Evolutionary conservation across 92 coral and sea anemone genomes (phyloP), one percentile per base, ranked within the genome.

Genomic region (Isaurus tuberculatus): DNA sequence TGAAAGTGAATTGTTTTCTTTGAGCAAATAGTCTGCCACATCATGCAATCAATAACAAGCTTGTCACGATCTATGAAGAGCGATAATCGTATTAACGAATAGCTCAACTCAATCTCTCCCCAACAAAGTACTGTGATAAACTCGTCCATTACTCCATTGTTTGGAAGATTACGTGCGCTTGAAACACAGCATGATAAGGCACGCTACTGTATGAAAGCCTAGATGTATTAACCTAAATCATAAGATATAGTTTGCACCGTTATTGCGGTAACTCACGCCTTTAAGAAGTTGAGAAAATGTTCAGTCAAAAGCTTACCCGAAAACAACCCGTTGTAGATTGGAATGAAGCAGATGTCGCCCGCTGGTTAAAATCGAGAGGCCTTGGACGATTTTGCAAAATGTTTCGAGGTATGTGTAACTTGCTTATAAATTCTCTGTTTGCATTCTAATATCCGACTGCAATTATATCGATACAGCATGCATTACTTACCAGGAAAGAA

Each of bases 61-160:
- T 11, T 67, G 51, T 77, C 70, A 77, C 33, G 57, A 57, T 28
- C 80, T 17, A 55, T 30, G 58, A 28, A 58, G 70, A 57, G 82
- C 23, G 64, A 8, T 77, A 57, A 77, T 77, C 82, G 68, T 77
- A 77, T 77, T 77, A 77, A 36, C 82, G 58, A 67, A 77, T 40
- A 58, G 1, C 82, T 31, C n/a, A 22, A 75, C 61, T 55, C 22
- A 26, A 60, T 44, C 61, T 34, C 51, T 28, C 49, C 19, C 48
- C 48, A 16, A 36, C 31, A 63, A 63, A 25, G 81, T 11, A 19
- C 3, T 10, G 28, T 29, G 81, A 75, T 33, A n/a, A 31, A 51
- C 29, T 75, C 26, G 63, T 17, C 42, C 63, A 77, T 58, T 34
- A 34, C 33, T 22, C 70, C 22, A 32, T 58, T 57, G 82, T 77